Evolutionary conservation across 1,140 invertebrate genomes (phyloP), one percentile per base, ranked within the genome.

Genomic region (Oreohelix idahoensis): DNA sequence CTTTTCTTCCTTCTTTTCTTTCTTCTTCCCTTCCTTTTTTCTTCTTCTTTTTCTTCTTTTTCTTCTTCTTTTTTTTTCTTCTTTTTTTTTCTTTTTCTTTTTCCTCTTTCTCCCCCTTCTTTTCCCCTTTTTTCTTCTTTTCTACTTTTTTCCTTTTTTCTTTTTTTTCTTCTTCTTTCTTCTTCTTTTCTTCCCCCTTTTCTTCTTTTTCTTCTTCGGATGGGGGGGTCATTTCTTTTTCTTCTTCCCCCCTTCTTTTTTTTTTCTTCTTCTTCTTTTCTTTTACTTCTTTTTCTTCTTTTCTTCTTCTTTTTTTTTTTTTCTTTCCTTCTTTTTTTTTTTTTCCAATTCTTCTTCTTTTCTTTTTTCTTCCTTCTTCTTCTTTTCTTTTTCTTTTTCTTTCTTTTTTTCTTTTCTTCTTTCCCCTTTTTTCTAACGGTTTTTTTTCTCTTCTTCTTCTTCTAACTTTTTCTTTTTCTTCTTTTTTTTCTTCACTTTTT

Each of bases 1-100:
- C 17, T 17, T 49, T 49, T 17, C 17, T 36, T 38, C 13, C 10
- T 10, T 74, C 13, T 38, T 23, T 74, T 20, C 29, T 36, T 29
- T 53, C 29, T 51, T 38, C 15, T 29, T 49, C 20, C 36, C 45
- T 77, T 29, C 20, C 29, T 51, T 39, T 45, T 29, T 77, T 38
- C n/a, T 26, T 36, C 26, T 77, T 38, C 42, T 38, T 77, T 29
- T 36, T 26, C 49, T 77, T 53, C 35, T 77, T 53, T 29, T 38
- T 77, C n/a, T 35, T 38, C 35, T 32, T 77, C 38, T 77, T 17
- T 38, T 35, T n/a, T 69, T 69, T 23, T 69, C 26, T n/a, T 29
- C n/a, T 23, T 69, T 69, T n/a, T 74, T 26, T n/a, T 26, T 74
- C 71, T 74, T 38, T 38, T 39, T 74, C 23, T 74, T 74, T 38